Evolutionary conservation across 2,888 invertebrate species (phyloP), one percentile per base, ranked within the genome.

Genomic region (Habroteleia sp.): DNA sequence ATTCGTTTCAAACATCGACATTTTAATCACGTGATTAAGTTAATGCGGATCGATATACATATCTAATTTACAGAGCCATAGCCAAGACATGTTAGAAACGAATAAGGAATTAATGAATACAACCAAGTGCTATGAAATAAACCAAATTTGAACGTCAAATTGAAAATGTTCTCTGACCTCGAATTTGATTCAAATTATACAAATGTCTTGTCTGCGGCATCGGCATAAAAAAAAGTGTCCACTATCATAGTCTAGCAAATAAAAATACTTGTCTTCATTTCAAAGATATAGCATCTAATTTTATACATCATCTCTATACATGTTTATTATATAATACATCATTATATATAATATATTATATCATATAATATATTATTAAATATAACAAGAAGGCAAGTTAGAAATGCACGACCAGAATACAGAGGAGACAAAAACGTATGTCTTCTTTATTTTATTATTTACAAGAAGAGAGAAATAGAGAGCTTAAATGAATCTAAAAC

Each of bases 321-420:
- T 73, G 68, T 73, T 68, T 63, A 44, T 68, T 68, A 68, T 72
- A 62, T 60, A 72, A 68, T 71, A 68, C 68, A 62, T 71, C 54
- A 62, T 66, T 66, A 62, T 74, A 74, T 76, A 76, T 68, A 76
- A 66, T 76, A 72, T 72, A 73, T 73, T 65, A 73, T 73, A 14
- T 66, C 71, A 71, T 71, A 66, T 66, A 75, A 66, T 69, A 71
- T 75, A 65, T 71, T 66, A 66, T 66, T 65, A 73, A 66, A 73
- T 75, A 75, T 66, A 75, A 75, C 75, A 75, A 75, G 71, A 71
- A 71, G 71, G 75, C 75, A 66, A 75, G 75, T 69, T 71, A 62
- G 11, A 66, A 66, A 66, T 62, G 66, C 71, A 75, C 71, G 69
- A 71, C 35, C 71, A 75, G 65, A 71, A 46, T 58, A 71, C 65